phyloP scores from a whole-genome alignment of 2,113 vertebrate species.

The Bucco capensis region DNA sequence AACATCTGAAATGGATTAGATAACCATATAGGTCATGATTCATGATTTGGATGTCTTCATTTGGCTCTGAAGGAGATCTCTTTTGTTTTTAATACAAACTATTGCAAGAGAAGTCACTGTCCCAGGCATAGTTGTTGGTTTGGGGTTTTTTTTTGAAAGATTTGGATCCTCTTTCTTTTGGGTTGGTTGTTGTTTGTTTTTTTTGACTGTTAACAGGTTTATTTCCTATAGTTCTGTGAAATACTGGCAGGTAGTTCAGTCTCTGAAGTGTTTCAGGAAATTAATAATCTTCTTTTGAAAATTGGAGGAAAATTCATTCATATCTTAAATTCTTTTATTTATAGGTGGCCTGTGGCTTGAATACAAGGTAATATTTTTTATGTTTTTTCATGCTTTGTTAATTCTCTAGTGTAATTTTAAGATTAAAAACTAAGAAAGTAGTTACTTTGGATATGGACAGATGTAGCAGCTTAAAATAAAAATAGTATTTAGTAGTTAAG shows the following conservation, averaged over 20 bases:
- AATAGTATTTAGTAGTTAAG: neutral
- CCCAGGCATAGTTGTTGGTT: too few species aligned
- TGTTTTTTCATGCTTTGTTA: neutral
- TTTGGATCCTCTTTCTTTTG: neutral
- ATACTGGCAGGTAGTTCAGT: neutral
- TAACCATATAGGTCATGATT: neutral
- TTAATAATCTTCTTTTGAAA: neutral
- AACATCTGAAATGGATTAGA: neutral
- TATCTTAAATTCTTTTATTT: slow-evolving; percentile 48
- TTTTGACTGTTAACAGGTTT: neutral
- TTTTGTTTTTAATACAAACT: neutral
- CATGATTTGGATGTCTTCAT: neutral
- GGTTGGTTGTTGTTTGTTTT: too few species aligned
- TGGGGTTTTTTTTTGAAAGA: too few species aligned
- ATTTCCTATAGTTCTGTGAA: neutral
- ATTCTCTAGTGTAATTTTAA: neutral
- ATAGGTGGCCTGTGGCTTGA: slow-evolving; percentile 72
- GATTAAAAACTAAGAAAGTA: neutral
- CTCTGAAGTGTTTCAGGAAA: neutral
- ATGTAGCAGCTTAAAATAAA: neutral
- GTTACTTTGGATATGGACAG: neutral
- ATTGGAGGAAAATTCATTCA: neutral
- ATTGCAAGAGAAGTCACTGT: neutral
- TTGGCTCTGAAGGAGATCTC: neutral
- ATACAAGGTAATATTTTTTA: slow-evolving; percentile 60